Evolutionary conservation across 2,888 invertebrate genomes (phyloP), one percentile per base, ranked within the genome.

Genomic region (Drosophila ezoana): DNA sequence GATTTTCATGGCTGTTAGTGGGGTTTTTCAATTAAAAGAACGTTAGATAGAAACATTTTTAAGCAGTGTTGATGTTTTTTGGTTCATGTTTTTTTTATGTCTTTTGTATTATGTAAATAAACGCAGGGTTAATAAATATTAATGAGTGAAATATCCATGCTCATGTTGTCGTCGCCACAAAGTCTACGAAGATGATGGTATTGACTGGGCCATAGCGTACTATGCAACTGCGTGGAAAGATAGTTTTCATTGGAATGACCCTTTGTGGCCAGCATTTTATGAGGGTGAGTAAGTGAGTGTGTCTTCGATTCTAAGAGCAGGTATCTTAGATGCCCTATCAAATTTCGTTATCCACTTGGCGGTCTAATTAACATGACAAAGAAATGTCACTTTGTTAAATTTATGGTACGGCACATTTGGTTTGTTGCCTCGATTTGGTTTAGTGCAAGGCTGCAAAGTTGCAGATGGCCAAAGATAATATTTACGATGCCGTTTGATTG

Each of bases 301-400:
- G 33, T 43, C 13, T 18, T 28, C 41, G 63, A 69, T 67, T 66
- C 72, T 57, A 61, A 70, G 76, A 70, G 74, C 64, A 80, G 76
- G 79, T 81, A 79, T 79, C 79, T 90, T 68, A 89, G 90, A 89
- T 88, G 85, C 76, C 62, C 74, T 87, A 90, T 90, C 90, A 72
- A 82, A 82, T 90, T 90, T 86, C 89, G 74, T 81, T 75, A 67
- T 70, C 70, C 70, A 76, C 77, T 76, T 70, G 79, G 90, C 90
- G 90, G 90, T 80, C 82, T 87, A 87, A 90, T 90, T 90, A 90
- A 89, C 90, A 90, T 90, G 83, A 90, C 90, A 90, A 90, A 90
- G 90, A 76, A 78, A 77, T 76, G 84, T 82, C 88, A 81, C 81
- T 74, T 77, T 66, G 58, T 53, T 62, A 74, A 78, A 83, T 89